These are phyloP conservation scores for Dicentrarchus labrax DNA, from an alignment of 2,113 vertebrate species.

Conservation along the genomic window DNA sequence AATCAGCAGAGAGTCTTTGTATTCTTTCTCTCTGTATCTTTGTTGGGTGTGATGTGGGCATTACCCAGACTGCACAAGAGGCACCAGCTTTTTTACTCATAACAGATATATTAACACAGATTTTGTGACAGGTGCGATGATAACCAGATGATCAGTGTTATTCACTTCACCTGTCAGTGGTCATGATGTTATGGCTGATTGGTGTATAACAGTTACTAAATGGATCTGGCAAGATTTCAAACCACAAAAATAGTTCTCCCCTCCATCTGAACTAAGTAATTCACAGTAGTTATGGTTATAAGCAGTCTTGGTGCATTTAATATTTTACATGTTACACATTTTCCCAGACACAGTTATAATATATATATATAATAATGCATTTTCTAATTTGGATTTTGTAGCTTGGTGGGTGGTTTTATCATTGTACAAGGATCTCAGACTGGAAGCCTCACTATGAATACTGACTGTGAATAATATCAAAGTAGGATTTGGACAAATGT, in stretches of 20 bases:
- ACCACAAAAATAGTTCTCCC: not conserved
- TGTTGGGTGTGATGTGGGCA: not conserved
- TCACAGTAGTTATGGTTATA: not conserved
- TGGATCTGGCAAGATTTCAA: not conserved
- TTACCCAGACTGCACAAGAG: not conserved
- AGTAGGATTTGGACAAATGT: not conserved
- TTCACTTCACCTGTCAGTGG: too few relatives aligned
- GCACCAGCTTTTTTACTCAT: not conserved
- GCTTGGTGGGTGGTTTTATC: not conserved
- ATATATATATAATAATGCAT: not conserved
- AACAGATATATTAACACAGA: not conserved
- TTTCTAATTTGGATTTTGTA: constrained; percentile 15
- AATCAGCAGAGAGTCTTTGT: constrained; percentile 25
- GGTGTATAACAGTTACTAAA: not conserved
- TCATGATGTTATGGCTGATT: too few relatives aligned
- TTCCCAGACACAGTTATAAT: not conserved
- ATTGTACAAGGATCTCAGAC: not conserved
- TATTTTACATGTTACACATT: not conserved
- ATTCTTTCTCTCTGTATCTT: not conserved
- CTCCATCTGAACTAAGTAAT: not conserved
- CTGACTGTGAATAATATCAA: not conserved
- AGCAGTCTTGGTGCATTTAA: not conserved
- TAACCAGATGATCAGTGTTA: too few relatives aligned
- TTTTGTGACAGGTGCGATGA: not conserved
- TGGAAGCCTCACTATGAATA: not conserved